Percentiles rank a stretch among this genome's conserved stretches.
phyloP scores from a whole-genome alignment of 1,140 invertebrate species.

The Rhyacophila brunnea region DNA sequence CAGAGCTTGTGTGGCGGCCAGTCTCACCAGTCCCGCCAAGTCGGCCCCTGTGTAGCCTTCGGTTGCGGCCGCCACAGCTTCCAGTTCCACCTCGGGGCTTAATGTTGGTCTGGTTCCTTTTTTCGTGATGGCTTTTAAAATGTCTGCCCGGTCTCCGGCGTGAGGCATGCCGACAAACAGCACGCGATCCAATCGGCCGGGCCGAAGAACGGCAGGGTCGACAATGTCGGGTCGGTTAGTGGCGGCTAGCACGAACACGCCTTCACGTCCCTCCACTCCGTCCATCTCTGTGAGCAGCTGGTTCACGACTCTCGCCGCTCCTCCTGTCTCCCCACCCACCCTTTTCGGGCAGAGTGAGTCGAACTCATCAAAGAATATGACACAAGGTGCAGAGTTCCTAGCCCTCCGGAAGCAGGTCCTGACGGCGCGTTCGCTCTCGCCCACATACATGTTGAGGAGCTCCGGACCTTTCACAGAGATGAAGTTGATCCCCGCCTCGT shows the following conservation, averaged over 20 bases:
- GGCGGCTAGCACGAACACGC: slow-evolving; percentile 93
- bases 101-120: slow-evolving; percentile 76
- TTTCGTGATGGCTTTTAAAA: slow-evolving; percentile 89
- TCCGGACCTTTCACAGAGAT: slow-evolving; percentile 97
- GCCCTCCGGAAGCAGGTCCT: slow-evolving; percentile 93
- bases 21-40: slow-evolving; percentile 73
- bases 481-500: slow-evolving; percentile 95
- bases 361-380: slow-evolving; percentile 99
- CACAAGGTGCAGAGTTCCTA: slow-evolving; percentile 92
- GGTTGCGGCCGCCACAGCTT: slow-evolving; percentile 66
- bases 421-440: slow-evolving; percentile 97
- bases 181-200: slow-evolving; percentile 91
- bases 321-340: slow-evolving; percentile 69
- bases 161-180: slow-evolving; percentile 92
- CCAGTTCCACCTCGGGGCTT: slow-evolving; percentile 73
- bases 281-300: slow-evolving; percentile 99
- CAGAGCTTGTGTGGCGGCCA: slow-evolving; percentile 72
- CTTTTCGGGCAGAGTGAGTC: slow-evolving; percentile 94
- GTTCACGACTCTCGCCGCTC: slow-evolving; percentile 86
- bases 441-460: slow-evolving; percentile 97
- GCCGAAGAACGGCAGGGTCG: slow-evolving; percentile 92
- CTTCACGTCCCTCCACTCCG: slow-evolving; percentile 84
- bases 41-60: slow-evolving; percentile 91
- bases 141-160: slow-evolving; percentile 78
- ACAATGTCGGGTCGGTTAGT: slow-evolving; percentile 97